Evolutionary conservation across 2,113 vertebrate species (phyloP).

Genomic region (Bos indicus): DNA sequence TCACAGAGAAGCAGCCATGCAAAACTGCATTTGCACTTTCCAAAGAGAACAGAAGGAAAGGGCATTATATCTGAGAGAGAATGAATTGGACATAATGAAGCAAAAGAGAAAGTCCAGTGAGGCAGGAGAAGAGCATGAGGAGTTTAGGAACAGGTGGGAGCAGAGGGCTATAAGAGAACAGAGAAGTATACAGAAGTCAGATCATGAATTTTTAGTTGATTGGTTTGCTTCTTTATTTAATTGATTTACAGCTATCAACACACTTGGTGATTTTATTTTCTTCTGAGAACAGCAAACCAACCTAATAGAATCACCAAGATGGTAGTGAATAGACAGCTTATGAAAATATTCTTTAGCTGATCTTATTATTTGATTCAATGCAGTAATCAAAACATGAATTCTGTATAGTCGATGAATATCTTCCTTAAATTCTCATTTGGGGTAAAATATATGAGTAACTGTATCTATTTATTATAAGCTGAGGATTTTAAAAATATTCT

Average conservation of each 20-base stretch:
- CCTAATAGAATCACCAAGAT: background rate
- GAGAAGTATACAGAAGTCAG: background rate
- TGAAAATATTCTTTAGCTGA: background rate
- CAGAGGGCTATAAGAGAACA: background rate
- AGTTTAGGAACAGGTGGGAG: background rate
- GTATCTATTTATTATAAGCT: background rate
- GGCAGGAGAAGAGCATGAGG: background rate
- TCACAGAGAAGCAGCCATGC: background rate
- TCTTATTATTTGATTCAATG: background rate
- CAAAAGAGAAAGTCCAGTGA: background rate
- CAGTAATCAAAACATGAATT: background rate
- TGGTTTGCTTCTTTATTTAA: background rate
- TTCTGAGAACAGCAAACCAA: background rate
- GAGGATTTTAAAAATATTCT: background rate
- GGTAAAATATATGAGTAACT: background rate
- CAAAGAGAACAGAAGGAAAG: background rate
- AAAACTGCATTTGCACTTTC: background rate
- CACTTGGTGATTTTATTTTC: background rate
- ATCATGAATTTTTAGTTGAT: background rate
- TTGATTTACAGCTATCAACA: background rate
- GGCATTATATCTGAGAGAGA: background rate
- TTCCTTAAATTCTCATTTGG: conserved; percentile 20
- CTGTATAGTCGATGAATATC: background rate
- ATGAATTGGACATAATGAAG: conserved; percentile 18
- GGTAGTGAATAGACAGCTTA: background rate